Percentiles rank a stretch among this genome's conserved stretches.
Conservation (phyloP, 2,888 invertebrate genomes). For the Drosophila austrosaltans region DNA sequence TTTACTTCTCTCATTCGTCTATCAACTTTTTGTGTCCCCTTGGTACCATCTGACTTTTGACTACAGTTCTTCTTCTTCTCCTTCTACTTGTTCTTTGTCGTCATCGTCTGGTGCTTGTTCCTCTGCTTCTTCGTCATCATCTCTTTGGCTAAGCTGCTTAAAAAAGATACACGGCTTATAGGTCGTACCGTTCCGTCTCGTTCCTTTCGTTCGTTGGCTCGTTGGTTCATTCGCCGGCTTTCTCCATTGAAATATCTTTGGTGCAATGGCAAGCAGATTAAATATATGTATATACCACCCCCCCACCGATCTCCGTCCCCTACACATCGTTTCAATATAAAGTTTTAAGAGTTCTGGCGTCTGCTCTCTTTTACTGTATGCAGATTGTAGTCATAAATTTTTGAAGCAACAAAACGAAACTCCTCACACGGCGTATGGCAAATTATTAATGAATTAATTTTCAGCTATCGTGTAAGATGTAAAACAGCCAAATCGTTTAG, state of each 20-base stretch:
- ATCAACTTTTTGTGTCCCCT: neutral
- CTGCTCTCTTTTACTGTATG: slow-evolving; percentile 8
- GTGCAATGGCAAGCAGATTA: slow-evolving; percentile 11
- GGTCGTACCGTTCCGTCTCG: slow-evolving; percentile 2
- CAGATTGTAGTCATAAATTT: slow-evolving; percentile 21
- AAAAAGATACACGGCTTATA: slow-evolving; percentile 32
- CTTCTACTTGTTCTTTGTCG: neutral
- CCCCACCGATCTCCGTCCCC: neutral
- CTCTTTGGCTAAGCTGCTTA: slow-evolving; percentile 40
- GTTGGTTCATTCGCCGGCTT: slow-evolving; percentile 12
- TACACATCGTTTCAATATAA: neutral
- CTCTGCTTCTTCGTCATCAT: slow-evolving; percentile 11
- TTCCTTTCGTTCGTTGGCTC: slow-evolving; percentile 1
- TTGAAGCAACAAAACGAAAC: slow-evolving; percentile 5
- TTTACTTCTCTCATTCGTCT: neutral
- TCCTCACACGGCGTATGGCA: slow-evolving; percentile 6
- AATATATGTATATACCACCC: neutral
- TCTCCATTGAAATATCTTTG: slow-evolving; percentile 11
- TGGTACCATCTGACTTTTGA: slow-evolving; percentile 2
- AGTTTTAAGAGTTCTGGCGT: slow-evolving; percentile 12
- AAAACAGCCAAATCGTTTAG: neutral
- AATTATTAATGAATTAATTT: slow-evolving; percentile 25
- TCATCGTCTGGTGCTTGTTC: neutral
- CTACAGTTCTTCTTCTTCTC: neutral
- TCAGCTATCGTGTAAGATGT: neutral